These are phyloP conservation scores for Escarpia spicata DNA, from an alignment of 2,888 invertebrate genomes.

Conservation along the genomic window DNA sequence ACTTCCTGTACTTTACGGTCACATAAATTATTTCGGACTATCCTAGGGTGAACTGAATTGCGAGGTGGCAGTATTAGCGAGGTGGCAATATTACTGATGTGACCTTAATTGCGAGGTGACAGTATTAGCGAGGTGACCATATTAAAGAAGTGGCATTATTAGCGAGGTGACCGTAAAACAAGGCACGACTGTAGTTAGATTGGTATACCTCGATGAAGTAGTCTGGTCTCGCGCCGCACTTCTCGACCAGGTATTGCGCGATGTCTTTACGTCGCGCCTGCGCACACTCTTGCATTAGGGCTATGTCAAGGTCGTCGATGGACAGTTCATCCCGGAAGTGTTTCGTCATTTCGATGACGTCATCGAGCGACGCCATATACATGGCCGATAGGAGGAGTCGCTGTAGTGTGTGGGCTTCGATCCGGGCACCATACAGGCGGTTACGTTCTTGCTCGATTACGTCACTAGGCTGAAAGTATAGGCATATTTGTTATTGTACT, in stretches of 20 bases:
- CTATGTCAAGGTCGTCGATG: conserved; percentile 20
- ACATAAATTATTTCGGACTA: too few relatives aligned
- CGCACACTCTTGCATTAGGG: conserved; percentile 23
- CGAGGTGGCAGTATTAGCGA: too few relatives aligned
- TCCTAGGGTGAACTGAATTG: too few relatives aligned
- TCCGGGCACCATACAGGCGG: conserved; percentile 32
- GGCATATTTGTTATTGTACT: not conserved
- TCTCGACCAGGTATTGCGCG: conserved; percentile 26
- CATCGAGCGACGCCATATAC: not conserved
- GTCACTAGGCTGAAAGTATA: conserved; percentile 29
- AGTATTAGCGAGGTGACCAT: too few relatives aligned
- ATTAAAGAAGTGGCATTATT: too few relatives aligned
- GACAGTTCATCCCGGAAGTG: not conserved
- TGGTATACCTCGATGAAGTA: not conserved
- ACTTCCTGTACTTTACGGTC: too few relatives aligned
- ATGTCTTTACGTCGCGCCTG: conserved; percentile 23
- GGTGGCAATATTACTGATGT: too few relatives aligned
- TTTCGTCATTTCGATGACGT: conserved; percentile 18
- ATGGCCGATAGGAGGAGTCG: conserved; percentile 20
- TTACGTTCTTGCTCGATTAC: conserved; percentile 29
- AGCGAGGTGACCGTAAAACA: too few relatives aligned
- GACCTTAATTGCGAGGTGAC: too few relatives aligned
- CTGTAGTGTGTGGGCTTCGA: conserved; percentile 22
- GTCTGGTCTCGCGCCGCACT: conserved; percentile 28
- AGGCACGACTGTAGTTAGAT: not conserved